Evolutionary conservation across 2,797 vertebrate species (phyloP).

Genomic region (Dallia pectoralis): DNA sequence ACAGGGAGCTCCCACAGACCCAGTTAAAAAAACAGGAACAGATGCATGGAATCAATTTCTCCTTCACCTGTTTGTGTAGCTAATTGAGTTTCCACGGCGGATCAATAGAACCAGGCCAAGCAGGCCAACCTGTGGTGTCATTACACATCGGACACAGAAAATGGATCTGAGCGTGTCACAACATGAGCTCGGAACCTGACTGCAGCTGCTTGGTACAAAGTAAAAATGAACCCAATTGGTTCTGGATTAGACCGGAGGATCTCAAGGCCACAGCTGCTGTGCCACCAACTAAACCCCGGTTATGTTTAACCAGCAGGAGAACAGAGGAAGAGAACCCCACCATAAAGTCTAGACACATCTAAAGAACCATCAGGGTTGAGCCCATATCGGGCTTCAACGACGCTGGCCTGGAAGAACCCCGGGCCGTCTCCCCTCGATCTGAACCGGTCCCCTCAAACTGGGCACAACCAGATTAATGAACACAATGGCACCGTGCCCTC

Average conservation of each 20-base stretch:
- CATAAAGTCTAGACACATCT: no score
- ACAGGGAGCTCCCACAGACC: background rate
- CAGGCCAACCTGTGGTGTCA: constrained; percentile 55
- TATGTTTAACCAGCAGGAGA: no score
- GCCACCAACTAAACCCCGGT: no score
- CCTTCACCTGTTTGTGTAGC: constrained; percentile 51
- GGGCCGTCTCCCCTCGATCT: background rate
- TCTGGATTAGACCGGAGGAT: constrained; percentile 10
- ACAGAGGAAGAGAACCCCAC: background rate
- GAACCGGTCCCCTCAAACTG: no score
- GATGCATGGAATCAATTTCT: constrained; percentile 39
- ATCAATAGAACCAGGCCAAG: constrained; percentile 62
- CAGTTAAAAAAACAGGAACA: constrained; percentile 15
- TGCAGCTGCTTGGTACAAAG: constrained; percentile 42
- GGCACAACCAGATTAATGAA: no score
- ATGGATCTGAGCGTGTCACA: constrained; percentile 69
- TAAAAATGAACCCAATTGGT: constrained; percentile 49
- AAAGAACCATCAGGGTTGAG: no score
- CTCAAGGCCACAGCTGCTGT: no score
- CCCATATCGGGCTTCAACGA: background rate
- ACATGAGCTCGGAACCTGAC: constrained; percentile 28
- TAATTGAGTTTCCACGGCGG: constrained; percentile 60
- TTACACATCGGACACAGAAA: constrained; percentile 63
- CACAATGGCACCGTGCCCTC: no score
- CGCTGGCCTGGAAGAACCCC: background rate